Evolutionary conservation across 2,888 invertebrate species (phyloP).

Genomic region (Incurvaria masculella): DNA sequence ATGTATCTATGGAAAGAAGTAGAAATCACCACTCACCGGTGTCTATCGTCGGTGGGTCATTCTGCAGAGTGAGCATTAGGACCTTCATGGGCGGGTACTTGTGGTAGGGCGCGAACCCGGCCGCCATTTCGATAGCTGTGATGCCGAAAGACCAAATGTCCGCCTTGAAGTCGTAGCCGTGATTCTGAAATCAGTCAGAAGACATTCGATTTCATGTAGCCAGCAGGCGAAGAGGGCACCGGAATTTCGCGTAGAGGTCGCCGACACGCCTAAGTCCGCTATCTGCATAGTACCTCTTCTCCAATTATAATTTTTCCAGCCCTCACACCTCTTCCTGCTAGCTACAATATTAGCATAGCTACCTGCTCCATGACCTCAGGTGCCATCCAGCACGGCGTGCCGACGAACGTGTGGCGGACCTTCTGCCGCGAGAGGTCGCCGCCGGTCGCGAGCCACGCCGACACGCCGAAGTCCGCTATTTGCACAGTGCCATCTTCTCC

Average conservation of each 20-base stretch:
- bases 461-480: conserved; percentile 99
- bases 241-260: too few relatives aligned
- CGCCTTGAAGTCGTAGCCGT: conserved; percentile 99
- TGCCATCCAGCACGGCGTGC: conserved; percentile 99
- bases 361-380: conserved; percentile 99
- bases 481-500: conserved; percentile 98
- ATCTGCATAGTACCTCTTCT: conserved; percentile 98
- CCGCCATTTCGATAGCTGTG: conserved; percentile 98
- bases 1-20: too few relatives aligned
- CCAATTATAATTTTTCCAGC: neutral
- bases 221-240: too few relatives aligned
- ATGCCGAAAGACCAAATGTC: conserved; percentile 82
- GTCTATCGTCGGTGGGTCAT: conserved; percentile 97
- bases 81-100: conserved; percentile 99
- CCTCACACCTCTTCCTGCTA: neutral
- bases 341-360: too few relatives aligned
- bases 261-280: conserved; percentile 99
- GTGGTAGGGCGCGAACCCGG: conserved; percentile 98
- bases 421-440: conserved; percentile 94
- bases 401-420: conserved; percentile 98
- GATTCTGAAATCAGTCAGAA: too few relatives aligned
- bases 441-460: conserved; percentile 97
- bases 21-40: conserved; percentile 49
- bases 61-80: conserved; percentile 97
- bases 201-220: too few relatives aligned